Base-by-base conservation (phyloP, 2,888 invertebrate species). In the Sialis lutaria region DNA sequence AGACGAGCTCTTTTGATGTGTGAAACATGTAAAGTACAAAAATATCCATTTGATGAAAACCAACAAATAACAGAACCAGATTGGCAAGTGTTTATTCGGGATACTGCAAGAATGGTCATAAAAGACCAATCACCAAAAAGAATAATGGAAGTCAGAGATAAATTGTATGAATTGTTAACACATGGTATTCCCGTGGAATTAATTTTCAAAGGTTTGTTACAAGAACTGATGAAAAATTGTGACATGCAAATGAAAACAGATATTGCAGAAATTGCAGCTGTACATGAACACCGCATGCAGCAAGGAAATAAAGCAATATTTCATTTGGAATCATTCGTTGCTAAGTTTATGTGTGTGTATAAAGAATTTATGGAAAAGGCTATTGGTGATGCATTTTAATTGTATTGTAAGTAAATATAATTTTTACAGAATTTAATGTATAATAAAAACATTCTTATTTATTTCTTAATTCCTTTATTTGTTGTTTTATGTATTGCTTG, bases 261-360 rank as follows among this genome's bases (percentile, higher is more conserved):
- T 65, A 79, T 96, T 5, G 80, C 89, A 0, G 78, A 81, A 52
- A 72, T 81, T 57, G 97, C 97, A 7, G 90, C 95, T 0, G 74
- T 77, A 50, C 93, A 87, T 66, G 96, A 98, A 62, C 91, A 96
- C 61, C 77, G 90, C 54, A 82, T 96, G 75, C 81, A 85, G 57
- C 75, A 82, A 47, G 97, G 97, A 12, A 88, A 85, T 56, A 97
- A 97, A 66, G 79, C 86, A 22, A 95, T 98, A 56, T 95, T 92
- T 59, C 97, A 98, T 64, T 70, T 98, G 46, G 98, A 98, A 67
- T 95, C 95, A 3, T 98, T 98, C 70, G 83, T 95, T 43, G 92
- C 92, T 1, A 85, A 87, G 56, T 96, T 96, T 63, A 97, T 98
- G 97, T 77, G 82, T 34, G 80, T 91, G 54, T 95, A 93, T 62